Evolutionary conservation across 2,888 invertebrate genomes (phyloP), one percentile per base, ranked within the genome.

Genomic region (Sphaerophoria rueppellii): DNA sequence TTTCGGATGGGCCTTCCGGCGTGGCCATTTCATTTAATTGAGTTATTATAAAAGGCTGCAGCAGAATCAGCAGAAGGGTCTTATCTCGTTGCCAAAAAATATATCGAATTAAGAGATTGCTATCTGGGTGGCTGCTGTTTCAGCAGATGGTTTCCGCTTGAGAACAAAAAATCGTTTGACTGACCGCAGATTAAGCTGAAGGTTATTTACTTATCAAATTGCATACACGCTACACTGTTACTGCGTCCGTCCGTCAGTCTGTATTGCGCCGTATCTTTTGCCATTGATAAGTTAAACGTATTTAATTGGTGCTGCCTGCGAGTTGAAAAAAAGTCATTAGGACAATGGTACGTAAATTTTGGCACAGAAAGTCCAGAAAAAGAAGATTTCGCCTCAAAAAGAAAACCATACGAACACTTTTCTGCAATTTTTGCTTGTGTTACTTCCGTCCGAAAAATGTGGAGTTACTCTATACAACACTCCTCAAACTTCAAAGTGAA

Each of bases 121-220:
- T 80, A 83, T 83, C 83, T 80, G 83, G 80, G 80, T 83, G 83
- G 83, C 83, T 83, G 83, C 83, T 61, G 80, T 80, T 43, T 43
- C 67, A 35, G 46, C 83, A 83, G 83, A 83, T 80, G 83, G 80
- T 46, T 76, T 34, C 24, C 2, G 58, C 70, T 24, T 0, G 73
- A 55, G 54, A 63, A 40, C 43, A 14, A 54, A 60, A 61, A 40
- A 50, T 34, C 54, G 54, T 54, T 57, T 76, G 60, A 52, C 32
- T 52, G 37, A 34, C 52, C 40, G 32, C 34, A 11, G 60, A 80
- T 65, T 61, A 48, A 73, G 61, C 80, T 80, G 60, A 75, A 9
- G 83, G 80, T 76, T 83, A 80, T 83, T 83, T 80, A 80, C 72
- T 83, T 83, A 80, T 80, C 75, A 83, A 83, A 83, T 80, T 80